Percentiles rank a stretch among this genome's conserved stretches.
phyloP scores from a whole-genome alignment of 2,888 invertebrate genomes.

The Polymixis flavicincta region DNA sequence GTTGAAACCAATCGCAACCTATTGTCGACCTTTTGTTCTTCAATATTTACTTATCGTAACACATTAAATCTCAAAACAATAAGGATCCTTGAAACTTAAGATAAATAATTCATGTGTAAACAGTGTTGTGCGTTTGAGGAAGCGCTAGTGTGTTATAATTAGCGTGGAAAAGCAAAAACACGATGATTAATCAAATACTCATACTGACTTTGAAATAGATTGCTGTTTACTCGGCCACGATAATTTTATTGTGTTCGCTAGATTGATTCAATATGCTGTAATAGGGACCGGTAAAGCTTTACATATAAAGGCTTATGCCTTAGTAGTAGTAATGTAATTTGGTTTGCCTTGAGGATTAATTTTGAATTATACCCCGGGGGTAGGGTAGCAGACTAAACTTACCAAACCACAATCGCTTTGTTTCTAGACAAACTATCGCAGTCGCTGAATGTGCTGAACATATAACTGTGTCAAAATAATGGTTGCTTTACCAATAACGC shows the following conservation, averaged over 20 bases:
- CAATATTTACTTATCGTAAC: slow-evolving; percentile 18
- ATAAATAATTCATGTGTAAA: slow-evolving; percentile 56
- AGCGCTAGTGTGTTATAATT: slow-evolving; percentile 56
- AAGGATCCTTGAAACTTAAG: slow-evolving; percentile 49
- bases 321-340: slow-evolving; percentile 28
- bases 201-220: slow-evolving; percentile 18
- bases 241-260: slow-evolving; percentile 39
- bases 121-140: slow-evolving; percentile 39
- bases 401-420: slow-evolving; percentile 12
- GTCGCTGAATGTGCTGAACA: background rate
- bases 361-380: slow-evolving; percentile 8
- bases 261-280: slow-evolving; percentile 24
- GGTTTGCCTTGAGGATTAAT: slow-evolving; percentile 9
- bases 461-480: slow-evolving; percentile 7
- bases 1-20: slow-evolving; percentile 15
- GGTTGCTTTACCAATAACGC: background rate
- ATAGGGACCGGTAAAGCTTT: background rate
- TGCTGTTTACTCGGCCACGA: slow-evolving; percentile 27
- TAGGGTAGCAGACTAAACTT: background rate
- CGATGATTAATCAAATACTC: slow-evolving; percentile 47
- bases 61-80: slow-evolving; percentile 39
- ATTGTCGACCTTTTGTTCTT: slow-evolving; percentile 23
- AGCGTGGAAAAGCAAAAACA: slow-evolving; percentile 59
- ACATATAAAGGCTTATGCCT: background rate
- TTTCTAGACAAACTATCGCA: background rate